These are phyloP conservation scores for Pelodytes ibericus DNA, from an alignment of 2,797 vertebrate species.

Conservation along the genomic window DNA sequence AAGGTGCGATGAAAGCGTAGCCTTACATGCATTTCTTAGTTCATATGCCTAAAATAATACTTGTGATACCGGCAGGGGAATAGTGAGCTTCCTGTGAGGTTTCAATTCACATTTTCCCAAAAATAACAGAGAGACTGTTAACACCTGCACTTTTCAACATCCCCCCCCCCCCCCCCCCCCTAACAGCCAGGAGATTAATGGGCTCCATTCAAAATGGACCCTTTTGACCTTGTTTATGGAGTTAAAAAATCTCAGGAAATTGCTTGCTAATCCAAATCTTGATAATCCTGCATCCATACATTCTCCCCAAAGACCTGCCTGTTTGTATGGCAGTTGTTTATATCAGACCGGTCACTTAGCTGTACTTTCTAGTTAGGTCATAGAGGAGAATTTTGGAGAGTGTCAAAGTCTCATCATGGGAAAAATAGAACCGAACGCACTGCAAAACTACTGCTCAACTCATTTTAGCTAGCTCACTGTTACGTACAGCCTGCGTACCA, in stretches of 20 bases:
- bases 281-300: slow-evolving; percentile 65
- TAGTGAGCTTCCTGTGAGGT: slow-evolving; percentile 86
- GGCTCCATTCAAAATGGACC: slow-evolving; percentile 70
- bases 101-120: slow-evolving; percentile 87
- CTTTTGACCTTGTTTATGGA: slow-evolving; percentile 73
- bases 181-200: slow-evolving; percentile 75
- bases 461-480: no score
- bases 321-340: slow-evolving; percentile 27
- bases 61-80: slow-evolving; percentile 80
- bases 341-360: slow-evolving; percentile 11
- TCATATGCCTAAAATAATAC: slow-evolving; percentile 79
- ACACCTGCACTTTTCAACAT: slow-evolving; percentile 84
- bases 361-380: neutral
- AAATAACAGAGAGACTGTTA: slow-evolving; percentile 84
- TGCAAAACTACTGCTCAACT: no score
- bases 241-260: slow-evolving; percentile 74
- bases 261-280: slow-evolving; percentile 69
- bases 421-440: slow-evolving; percentile 2
- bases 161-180: slow-evolving; percentile 74
- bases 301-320: slow-evolving; percentile 6
- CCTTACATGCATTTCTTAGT: slow-evolving; percentile 72
- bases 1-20: slow-evolving; percentile 75
- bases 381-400: neutral
- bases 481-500: no score
- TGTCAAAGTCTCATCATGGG: neutral